phyloP scores from a whole-genome alignment of 2,113 vertebrate genomes.

The Trichomycterus rosablanca region DNA sequence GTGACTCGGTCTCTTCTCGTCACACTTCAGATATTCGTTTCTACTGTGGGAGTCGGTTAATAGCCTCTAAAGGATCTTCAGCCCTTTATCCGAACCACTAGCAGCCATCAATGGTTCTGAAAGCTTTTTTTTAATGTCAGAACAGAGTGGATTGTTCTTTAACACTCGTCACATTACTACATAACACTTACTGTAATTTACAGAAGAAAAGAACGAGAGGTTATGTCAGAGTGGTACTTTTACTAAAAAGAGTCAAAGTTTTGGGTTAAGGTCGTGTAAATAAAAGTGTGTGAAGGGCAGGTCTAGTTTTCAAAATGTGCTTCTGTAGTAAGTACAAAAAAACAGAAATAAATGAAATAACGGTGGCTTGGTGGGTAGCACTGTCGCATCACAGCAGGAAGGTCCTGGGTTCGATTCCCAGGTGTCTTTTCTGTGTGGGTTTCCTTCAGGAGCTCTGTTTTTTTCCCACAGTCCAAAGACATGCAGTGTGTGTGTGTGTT shows the following conservation, averaged over 20 bases:
- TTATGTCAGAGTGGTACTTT: background rate
- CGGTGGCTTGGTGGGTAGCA: no score
- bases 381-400: no score
- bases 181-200: constrained; percentile 14
- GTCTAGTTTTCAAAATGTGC: no score
- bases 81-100: constrained; percentile 16
- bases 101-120: constrained; percentile 18
- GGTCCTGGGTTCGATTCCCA: no score
- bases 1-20: constrained; percentile 8
- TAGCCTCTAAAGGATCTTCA: constrained; percentile 40
- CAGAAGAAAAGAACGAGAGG: background rate
- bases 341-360: no score
- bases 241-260: background rate
- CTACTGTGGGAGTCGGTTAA: constrained; percentile 40
- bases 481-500: no score
- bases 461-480: no score
- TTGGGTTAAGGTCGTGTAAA: no score
- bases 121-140: constrained; percentile 3
- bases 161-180: constrained; percentile 18
- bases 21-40: constrained; percentile 31
- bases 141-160: constrained; percentile 26
- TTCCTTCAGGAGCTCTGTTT: no score
- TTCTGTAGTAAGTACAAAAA: no score
- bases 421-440: no score
- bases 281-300: no score